Evolutionary conservation across 2,797 vertebrate genomes (phyloP).

Genomic region (Sebastes itinus): DNA sequence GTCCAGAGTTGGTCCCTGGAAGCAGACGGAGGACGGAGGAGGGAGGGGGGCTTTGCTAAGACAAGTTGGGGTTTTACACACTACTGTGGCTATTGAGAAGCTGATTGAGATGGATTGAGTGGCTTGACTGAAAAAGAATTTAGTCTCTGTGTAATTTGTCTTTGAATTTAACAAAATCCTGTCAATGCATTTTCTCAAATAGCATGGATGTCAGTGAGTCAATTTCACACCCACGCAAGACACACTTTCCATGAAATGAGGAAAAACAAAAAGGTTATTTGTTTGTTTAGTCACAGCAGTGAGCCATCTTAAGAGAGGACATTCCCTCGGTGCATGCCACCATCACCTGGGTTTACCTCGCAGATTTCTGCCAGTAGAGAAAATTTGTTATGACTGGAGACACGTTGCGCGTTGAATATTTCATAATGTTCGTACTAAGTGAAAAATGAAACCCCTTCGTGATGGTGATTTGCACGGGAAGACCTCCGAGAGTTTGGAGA

Average conservation of each 20-base stretch:
- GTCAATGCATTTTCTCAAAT: conserved; percentile 8
- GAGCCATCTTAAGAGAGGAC: conserved; percentile 80
- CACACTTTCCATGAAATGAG: conserved; percentile 70
- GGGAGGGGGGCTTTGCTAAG: conserved; percentile 52
- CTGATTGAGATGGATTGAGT: conserved; percentile 4
- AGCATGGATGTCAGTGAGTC: conserved; percentile 20
- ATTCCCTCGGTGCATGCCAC: conserved; percentile 60
- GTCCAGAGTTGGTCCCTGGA: conserved; percentile 59
- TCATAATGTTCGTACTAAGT: neutral
- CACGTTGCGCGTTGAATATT: conserved; percentile 10
- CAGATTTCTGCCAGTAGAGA: neutral
- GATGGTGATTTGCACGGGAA: conserved; percentile 74
- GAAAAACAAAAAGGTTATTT: conserved; percentile 73
- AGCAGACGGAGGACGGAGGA: conserved; percentile 58
- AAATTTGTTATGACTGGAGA: conserved; percentile 4
- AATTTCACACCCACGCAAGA: conserved; percentile 39
- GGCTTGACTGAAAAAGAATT: neutral
- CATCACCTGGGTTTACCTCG: conserved; percentile 51
- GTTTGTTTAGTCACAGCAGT: conserved; percentile 94
- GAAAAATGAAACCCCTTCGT: conserved; percentile 23
- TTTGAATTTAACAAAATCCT: conserved; percentile 17
- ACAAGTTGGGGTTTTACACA: conserved; percentile 76
- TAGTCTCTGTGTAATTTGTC: neutral
- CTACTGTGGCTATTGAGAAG: conserved; percentile 83
- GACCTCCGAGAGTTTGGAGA: conserved; percentile 66